A percentile compares a stretch with the other conserved stretches of the same genome.
Evolutionary conservation across 2,113 vertebrate species (phyloP).

Genomic region (Brienomyrus longianalis): DNA sequence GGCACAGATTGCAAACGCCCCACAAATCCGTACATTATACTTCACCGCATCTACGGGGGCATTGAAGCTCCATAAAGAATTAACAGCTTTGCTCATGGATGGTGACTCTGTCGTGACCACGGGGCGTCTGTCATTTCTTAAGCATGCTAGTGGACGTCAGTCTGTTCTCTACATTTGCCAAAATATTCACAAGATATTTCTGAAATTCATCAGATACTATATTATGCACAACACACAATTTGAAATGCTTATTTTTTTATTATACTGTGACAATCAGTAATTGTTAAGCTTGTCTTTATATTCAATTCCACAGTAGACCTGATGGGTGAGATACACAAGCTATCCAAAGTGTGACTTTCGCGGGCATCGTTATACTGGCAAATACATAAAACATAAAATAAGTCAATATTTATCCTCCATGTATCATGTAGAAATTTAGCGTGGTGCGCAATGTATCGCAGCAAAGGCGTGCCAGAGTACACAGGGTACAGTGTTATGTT

Average conservation of each 20-base stretch:
- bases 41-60: too few relatives aligned
- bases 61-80: background rate
- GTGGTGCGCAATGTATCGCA: too few relatives aligned
- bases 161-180: background rate
- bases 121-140: background rate
- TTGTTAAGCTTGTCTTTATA: background rate
- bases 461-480: background rate
- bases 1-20: constrained; percentile 54
- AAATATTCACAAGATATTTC: background rate
- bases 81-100: background rate
- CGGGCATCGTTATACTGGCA: background rate
- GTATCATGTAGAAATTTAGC: background rate
- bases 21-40: constrained; percentile 30
- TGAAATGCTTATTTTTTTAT: background rate
- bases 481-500: background rate
- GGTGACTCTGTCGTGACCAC: background rate
- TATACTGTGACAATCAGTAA: background rate
- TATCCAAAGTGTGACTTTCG: background rate
- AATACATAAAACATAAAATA: background rate
- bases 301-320: background rate
- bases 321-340: background rate
- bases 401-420: background rate
- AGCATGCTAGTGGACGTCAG: background rate
- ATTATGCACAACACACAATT: background rate
- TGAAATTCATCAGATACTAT: background rate